Evolutionary conservation across 2,888 invertebrate genomes (phyloP), one percentile per base, ranked within the genome.

Genomic region (Deilephila elpenor): DNA sequence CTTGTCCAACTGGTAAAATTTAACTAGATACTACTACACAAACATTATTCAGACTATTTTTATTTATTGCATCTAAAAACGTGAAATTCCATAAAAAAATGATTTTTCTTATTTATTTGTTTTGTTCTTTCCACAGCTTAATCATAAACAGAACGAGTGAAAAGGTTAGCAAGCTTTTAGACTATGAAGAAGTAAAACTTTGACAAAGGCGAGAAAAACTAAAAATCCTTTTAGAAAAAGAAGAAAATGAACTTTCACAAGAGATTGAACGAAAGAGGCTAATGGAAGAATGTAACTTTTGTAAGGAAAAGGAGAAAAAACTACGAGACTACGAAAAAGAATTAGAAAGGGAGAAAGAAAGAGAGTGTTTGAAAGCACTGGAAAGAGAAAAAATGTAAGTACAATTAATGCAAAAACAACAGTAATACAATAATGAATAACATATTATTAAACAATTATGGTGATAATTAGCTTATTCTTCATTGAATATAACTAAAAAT

Each of bases 331-430:
- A 89, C 71, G 79, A 88, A 72, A 86, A 91, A 74, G 89, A 88
- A 20, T 83, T 93, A 73, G 91, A 93, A 75, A 86, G 80, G 56
- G 89, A 92, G 74, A 93, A 89, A 75, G 78, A 89, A n/a, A 84
- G 85, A 71, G 88, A 89, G 62, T 93, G 93, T 78, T 85, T 91
- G 71, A 93, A 88, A 75, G 93, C 93, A 32, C 84, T 94, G 73
- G 93, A 93, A 77, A 90, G 91, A 70, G 91, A 94, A 72, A 91
- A 91, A 84, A 90, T 93, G 94, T 93, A 76, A 88, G 90, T 82
- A 59, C 61, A 67, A 20, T 44, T 44, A 25, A 25, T 25, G 25
- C 25, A 25, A 25, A 25, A 25, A 25, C 25, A 25, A 25, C 25
- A 25, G 25, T 25, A 25, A 25, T 25, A 25, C 25, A 25, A 25